Conservation (phyloP, 37 sponge, comb jelly and placozoan species). For the Beroe ovata region DNA sequence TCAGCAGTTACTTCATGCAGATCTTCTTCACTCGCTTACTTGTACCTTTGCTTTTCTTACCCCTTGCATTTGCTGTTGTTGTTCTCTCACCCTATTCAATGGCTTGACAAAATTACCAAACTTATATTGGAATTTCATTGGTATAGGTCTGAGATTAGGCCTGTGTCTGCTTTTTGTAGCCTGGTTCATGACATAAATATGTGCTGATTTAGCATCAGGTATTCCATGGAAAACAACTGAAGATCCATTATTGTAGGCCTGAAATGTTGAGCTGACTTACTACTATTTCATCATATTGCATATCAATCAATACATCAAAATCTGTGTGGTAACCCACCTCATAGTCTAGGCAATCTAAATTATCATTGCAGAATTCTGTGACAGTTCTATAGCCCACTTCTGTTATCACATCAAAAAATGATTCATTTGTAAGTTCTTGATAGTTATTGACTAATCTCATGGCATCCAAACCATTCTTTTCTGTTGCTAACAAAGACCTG, state of each 20-base stretch:
- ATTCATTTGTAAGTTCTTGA: background rate
- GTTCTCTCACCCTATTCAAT: background rate
- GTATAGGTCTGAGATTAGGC: constrained; percentile 19
- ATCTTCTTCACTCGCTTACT: too few species aligned
- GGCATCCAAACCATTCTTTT: constrained; percentile 57
- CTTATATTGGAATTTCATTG: background rate
- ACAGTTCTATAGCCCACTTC: constrained; percentile 4
- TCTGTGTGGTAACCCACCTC: constrained; percentile 3
- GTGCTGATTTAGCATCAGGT: constrained; percentile 61
- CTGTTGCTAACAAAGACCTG: constrained; percentile 30
- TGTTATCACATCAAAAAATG: background rate
- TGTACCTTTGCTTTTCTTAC: too few species aligned
- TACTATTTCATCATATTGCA: background rate
- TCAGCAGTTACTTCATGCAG: too few species aligned
- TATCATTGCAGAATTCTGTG: constrained; percentile 51
- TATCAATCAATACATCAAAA: background rate
- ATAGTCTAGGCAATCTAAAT: constrained; percentile 16
- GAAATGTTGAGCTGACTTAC: background rate
- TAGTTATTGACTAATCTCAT: constrained; percentile 48
- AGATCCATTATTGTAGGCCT: constrained; percentile 14
- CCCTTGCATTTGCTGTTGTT: background rate
- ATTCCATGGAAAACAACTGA: constrained; percentile 29
- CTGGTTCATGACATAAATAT: constrained; percentile 52
- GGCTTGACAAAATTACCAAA: constrained; percentile 58
- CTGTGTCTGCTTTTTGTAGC: background rate